Conservation (phyloP, 2,113 vertebrate species). For the Phainopepla nitens region DNA sequence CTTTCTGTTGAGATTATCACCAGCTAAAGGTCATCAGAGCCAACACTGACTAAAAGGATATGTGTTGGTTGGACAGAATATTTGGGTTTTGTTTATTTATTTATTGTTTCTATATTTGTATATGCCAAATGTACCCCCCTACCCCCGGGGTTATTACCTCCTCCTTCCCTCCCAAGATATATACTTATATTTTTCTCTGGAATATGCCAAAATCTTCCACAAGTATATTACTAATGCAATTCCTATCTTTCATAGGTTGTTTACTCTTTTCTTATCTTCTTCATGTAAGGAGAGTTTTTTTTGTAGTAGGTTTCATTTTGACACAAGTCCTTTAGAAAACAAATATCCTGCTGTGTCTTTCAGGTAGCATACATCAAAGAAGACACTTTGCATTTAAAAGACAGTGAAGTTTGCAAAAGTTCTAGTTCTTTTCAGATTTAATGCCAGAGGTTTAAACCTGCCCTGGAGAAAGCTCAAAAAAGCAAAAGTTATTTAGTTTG, state of each 20-base stretch:
- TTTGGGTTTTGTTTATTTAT: background rate
- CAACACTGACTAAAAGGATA: background rate
- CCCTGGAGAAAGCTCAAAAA: background rate
- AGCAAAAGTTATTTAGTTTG: background rate
- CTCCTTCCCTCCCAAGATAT: fast-evolving
- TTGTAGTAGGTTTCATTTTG: background rate
- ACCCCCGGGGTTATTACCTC: background rate
- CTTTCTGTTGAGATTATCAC: background rate
- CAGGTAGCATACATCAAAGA: background rate
- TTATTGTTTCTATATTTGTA: background rate
- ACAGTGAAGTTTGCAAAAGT: background rate
- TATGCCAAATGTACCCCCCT: fast-evolving
- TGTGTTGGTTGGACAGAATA: background rate
- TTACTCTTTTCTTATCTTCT: background rate
- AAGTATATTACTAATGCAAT: background rate
- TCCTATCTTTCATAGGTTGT: background rate
- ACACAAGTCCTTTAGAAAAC: background rate
- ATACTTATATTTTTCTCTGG: background rate
- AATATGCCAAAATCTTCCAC: background rate
- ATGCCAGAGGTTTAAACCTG: background rate
- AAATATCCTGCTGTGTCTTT: background rate
- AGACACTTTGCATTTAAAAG: background rate
- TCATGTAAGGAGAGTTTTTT: background rate
- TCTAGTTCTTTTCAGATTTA: background rate
- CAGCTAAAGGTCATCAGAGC: background rate